Percentiles rank a stretch among this genome's conserved stretches.
These are phyloP conservation scores for Epicauta chinensis DNA, from an alignment of 1,140 invertebrate genomes.

Conservation along the genomic window DNA sequence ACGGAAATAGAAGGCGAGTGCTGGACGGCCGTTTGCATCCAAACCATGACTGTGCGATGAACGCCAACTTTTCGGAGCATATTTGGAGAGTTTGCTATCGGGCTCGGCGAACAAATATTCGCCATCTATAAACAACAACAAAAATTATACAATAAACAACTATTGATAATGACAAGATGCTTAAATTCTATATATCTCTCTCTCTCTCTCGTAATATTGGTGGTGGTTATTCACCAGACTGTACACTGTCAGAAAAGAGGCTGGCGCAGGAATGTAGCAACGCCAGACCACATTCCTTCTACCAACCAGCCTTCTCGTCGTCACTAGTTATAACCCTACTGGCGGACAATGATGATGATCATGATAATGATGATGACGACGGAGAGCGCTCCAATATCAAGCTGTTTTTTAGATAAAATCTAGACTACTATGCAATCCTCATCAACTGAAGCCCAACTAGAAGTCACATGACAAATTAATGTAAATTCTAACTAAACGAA, in stretches of 20 bases:
- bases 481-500: too few species aligned
- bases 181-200: not conserved
- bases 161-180: not conserved
- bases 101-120: conserved; percentile 92
- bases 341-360: too few species aligned
- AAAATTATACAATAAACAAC: not conserved
- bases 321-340: too few species aligned
- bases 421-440: too few species aligned
- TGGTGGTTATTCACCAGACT: not conserved
- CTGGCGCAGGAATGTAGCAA: conserved; percentile 29
- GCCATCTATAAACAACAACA: conserved; percentile 81
- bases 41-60: conserved; percentile 85
- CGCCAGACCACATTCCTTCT: conserved; percentile 29
- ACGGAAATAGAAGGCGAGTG: conserved; percentile 84
- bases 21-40: conserved; percentile 81
- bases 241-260: conserved; percentile 15
- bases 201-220: not conserved
- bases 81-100: conserved; percentile 91
- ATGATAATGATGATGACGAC: too few species aligned
- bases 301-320: too few species aligned
- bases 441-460: too few species aligned
- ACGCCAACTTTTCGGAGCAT: conserved; percentile 92
- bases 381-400: too few species aligned
- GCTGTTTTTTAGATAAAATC: too few species aligned
- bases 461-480: too few species aligned